phyloP scores from a whole-genome alignment of 92 coral and sea anemone species.

The Palythoa caribaeorum region DNA sequence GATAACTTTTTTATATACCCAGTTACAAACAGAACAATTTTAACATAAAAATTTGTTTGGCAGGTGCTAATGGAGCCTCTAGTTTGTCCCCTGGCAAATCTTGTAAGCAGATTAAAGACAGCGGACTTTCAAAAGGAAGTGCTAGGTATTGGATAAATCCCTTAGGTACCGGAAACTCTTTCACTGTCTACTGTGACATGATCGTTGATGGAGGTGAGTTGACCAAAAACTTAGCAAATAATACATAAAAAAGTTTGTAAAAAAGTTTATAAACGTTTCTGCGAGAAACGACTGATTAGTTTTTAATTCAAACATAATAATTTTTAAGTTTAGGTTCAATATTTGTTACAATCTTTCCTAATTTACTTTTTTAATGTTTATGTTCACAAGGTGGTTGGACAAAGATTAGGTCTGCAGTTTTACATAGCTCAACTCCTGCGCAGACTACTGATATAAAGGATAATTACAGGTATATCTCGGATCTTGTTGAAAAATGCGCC shows the following conservation, averaged over 20 bases:
- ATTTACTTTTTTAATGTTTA: neutral
- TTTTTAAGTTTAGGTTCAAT: too few species aligned
- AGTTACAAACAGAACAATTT: neutral
- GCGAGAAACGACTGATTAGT: too few species aligned
- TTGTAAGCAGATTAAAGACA: conserved; percentile 22
- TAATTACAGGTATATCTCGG: conserved; percentile 8
- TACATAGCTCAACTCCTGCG: conserved; percentile 5
- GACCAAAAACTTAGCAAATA: neutral
- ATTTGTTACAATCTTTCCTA: too few species aligned
- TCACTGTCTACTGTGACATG: conserved; percentile 38
- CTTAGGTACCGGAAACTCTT: neutral
- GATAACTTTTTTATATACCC: too few species aligned
- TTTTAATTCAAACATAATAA: too few species aligned
- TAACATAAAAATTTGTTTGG: neutral
- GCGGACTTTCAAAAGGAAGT: neutral
- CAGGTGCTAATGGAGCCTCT: conserved; percentile 40
- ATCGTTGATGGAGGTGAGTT: conserved; percentile 21
- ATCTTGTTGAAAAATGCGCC: neutral
- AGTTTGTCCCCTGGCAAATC: conserved; percentile 19
- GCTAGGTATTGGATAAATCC: conserved; percentile 43
- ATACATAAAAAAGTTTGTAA: neutral
- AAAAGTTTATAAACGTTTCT: too few species aligned
- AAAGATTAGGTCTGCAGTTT: neutral
- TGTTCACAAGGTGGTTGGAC: conserved; percentile 37
- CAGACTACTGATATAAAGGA: neutral